Evolutionary conservation across 2,797 vertebrate genomes (phyloP).

Genomic region (Zenarchopterus dispar): DNA sequence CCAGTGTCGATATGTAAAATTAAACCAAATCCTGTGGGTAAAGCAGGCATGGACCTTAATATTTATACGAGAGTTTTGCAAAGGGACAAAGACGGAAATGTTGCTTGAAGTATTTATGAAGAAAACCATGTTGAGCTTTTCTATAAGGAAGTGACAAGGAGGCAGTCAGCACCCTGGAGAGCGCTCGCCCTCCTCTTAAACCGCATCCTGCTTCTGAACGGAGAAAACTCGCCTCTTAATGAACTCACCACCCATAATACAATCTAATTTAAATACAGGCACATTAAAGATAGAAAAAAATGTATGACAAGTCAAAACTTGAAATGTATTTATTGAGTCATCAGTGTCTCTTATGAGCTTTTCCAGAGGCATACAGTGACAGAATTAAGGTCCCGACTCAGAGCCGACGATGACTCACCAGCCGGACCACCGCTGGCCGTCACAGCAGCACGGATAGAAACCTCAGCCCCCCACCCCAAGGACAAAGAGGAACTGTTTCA

Average conservation of each 20-base stretch:
- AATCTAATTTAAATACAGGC: neutral
- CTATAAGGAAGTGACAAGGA: slow-evolving; percentile 29
- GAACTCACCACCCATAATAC: too few species aligned
- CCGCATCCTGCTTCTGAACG: neutral
- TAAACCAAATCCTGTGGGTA: neutral
- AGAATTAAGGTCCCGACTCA: slow-evolving; percentile 23
- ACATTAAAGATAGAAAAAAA: neutral
- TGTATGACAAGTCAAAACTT: neutral
- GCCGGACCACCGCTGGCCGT: slow-evolving; percentile 26
- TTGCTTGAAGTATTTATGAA: slow-evolving; percentile 60
- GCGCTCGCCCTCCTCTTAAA: slow-evolving; percentile 8
- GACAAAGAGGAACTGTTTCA: slow-evolving; percentile 31
- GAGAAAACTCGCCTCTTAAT: neutral
- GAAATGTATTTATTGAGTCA: slow-evolving; percentile 67
- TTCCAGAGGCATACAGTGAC: slow-evolving; percentile 37
- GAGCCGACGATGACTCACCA: slow-evolving; percentile 48
- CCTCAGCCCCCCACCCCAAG: slow-evolving; percentile 12
- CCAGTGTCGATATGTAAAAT: slow-evolving; percentile 7
- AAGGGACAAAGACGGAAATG: slow-evolving; percentile 5
- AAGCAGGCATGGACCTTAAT: slow-evolving; percentile 20
- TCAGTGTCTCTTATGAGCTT: slow-evolving; percentile 44
- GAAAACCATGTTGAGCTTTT: neutral
- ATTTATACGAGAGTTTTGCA: slow-evolving; percentile 31
- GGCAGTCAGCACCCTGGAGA: slow-evolving; percentile 59
- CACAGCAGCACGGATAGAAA: slow-evolving; percentile 43